Evolutionary conservation across 2,113 vertebrate species (phyloP), one percentile per base, ranked within the genome.

Genomic region (Clupea harengus): DNA sequence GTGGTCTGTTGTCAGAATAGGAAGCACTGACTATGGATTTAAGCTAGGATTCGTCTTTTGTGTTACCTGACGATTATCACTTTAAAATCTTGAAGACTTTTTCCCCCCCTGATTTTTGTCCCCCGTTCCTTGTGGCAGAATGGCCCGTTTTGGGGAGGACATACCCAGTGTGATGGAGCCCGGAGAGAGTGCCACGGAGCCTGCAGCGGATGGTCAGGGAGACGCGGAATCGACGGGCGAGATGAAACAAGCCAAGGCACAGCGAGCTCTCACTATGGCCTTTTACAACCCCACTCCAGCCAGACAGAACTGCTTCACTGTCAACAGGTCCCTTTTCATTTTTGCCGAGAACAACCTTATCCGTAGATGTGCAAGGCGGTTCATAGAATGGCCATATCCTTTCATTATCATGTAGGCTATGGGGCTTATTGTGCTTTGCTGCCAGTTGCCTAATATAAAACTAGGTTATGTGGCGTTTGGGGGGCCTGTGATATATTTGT

Each of bases 301-400:
- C 94, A 95, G 94, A 88, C 97, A 98, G 92, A 99, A 99, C 96
- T 99, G 98, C 94, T 96, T 99, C 95, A 99, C 98, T 49, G 96
- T 99, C 95, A 99, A 99, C 97, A 96, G 98, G 96, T 97, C 98
- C 10, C 96, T 99, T 85, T 99, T 99, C 91, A 96, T 99, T 92
- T 99, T 99, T 88, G 97, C 97, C 85, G 97, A 99, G 95, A 97
- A 99, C 92, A 99, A 99, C 93, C 93, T 98, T 89, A 96, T 99
- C 85, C 96, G 98, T 94, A 99, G 97, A 95, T 98, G 97, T 0
- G 97, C 98, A 64, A 95, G 96, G 94, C 96, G 97, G 93, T 95
- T 99, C 91, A 98, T 98, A 91, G 98, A 99, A 88, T 99, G 98
- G 98, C 98, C 98, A 99, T 99, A 99, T 99, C 98, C 98, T 99